Conservation (phyloP, 1,140 invertebrate species). For the Papilio dardanus region DNA sequence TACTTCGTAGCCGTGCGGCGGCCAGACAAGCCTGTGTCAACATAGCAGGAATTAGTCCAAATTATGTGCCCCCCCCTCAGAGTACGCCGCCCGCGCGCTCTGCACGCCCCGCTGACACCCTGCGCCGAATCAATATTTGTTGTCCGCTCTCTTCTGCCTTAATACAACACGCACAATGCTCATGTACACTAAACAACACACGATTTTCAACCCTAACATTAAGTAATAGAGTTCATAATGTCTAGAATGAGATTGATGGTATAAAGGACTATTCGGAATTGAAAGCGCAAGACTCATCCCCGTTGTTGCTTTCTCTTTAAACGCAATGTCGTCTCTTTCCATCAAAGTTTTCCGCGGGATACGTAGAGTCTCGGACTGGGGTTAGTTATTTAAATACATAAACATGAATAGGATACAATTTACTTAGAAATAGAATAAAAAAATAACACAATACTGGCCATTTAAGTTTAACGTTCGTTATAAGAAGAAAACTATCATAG, state of each 20-base stretch:
- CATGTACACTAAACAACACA: constrained; percentile 49
- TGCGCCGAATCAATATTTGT: constrained; percentile 80
- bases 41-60: constrained; percentile 80
- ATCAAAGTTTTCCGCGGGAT: constrained; percentile 67
- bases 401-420: neutral
- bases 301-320: constrained; percentile 72
- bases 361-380: constrained; percentile 48
- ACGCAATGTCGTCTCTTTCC: constrained; percentile 77
- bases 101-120: constrained; percentile 53
- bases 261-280: constrained; percentile 46
- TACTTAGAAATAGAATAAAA: neutral
- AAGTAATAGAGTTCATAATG: constrained; percentile 35
- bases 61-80: constrained; percentile 71
- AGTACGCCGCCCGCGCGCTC: constrained; percentile 38
- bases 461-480: neutral
- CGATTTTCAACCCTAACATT: constrained; percentile 41
- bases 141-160: constrained; percentile 81
- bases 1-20: constrained; percentile 59
- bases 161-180: constrained; percentile 79
- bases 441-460: neutral
- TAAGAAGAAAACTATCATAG: neutral
- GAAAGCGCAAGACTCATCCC: constrained; percentile 67
- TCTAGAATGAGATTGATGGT: neutral
- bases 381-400: constrained; percentile 42
- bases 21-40: constrained; percentile 78